Evolutionary conservation across 2,797 vertebrate genomes (phyloP), one percentile per base, ranked within the genome.

Genomic region (Thaleichthys pacificus): DNA sequence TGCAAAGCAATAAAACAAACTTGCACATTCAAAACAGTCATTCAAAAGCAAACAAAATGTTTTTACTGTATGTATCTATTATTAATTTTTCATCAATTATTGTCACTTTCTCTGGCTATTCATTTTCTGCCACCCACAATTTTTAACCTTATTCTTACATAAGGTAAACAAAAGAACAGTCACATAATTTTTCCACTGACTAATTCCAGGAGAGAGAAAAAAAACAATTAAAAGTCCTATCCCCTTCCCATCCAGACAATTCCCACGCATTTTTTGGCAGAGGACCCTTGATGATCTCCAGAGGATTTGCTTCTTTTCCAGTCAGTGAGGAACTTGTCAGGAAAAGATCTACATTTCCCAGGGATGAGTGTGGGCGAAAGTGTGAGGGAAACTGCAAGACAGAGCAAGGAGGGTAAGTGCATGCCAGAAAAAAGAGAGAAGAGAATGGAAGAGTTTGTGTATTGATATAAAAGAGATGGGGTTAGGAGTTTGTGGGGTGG

Each of bases 241-340:
- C 86, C 93, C 94, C 83, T 97, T 97, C 95, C 95, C 94, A 96
- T 96, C 94, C 91, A 91, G 89, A 89, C 86, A 92, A 97, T 99
- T 99, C 97, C 96, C 97, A 99, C 96, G 94, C 95, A 96, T 96
- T 94, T 95, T 92, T 95, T 98, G 97, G 96, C 97, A 97, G 92
- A 91, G 93, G 91, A 93, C 88, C 89, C 89, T 92, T 94, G 95
- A 95, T 94, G 93, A 96, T 95, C 96, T 96, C 95, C 94, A 96
- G 96, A 96, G 93, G 91, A 89, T 95, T 97, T 94, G 96, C 93
- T 97, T 94, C 93, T 95, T 93, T 94, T 95, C 94, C 94, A 95
- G 93, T 89, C 93, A 91, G 77, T 90, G 95, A 96, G 95, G 96
- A 97, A 97, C 95, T 96, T 97, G 95, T 98, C 96, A 97, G 96